Evolutionary conservation across 1,140 invertebrate genomes (phyloP), one percentile per base, ranked within the genome.

Genomic region (Ceratina japonica): DNA sequence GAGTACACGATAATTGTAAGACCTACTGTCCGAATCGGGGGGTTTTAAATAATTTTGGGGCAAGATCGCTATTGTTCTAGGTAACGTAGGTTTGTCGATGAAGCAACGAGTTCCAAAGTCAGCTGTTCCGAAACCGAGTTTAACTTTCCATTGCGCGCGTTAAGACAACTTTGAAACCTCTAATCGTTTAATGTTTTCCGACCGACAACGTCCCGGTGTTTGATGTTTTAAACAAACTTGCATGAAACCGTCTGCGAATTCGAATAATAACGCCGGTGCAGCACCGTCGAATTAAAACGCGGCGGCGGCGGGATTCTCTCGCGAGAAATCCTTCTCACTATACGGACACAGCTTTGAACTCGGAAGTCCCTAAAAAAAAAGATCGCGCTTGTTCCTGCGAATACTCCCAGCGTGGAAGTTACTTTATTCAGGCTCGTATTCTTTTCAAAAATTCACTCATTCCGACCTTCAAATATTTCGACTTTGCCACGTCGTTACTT

Each of bases 61-160:
- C 3, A 15, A 10, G 49, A 52, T 37, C 27, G 18, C 24, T 7
- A n/a, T 7, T n/a, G 44, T 22, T 18, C n/a, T 58, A 49, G 22
- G 20, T 7, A 4, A 31, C 7, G 15, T 20, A 16, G 12, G 49
- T 54, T 71, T 62, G 22, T 61, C 31, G 49, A 37, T n/a, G 18
- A 44, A 66, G 56, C 31, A 18, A 3, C 4, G 15, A 59, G 64
- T 61, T 62, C 62, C 65, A 62, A 77, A 77, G 66, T 77, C 65
- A 52, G 16, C n/a, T 24, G 58, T 62, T 52, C 56, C 3, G 44
- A 31, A 52, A 61, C 20, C 62, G 24, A 31, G 59, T 70, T 71
- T 71, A 77, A 77, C 58, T 71, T 71, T 63, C 24, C n/a, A 37
- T 44, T 59, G 22, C 31, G 15, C 16, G n/a, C 31, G 73, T 75